Conservation (phyloP, 2,888 invertebrate species). For the Spodoptera littoralis region DNA sequence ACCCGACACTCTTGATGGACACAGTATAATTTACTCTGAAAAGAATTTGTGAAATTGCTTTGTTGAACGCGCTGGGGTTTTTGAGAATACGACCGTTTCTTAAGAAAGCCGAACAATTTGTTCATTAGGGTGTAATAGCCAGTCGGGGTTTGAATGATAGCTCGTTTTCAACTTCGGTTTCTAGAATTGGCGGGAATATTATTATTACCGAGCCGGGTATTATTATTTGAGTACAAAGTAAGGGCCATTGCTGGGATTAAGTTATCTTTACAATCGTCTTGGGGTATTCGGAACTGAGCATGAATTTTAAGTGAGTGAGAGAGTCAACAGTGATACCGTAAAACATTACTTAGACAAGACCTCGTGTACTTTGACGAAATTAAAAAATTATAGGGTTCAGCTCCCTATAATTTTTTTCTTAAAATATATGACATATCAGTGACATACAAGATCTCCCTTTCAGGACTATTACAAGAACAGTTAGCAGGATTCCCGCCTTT, state of each 20-base stretch:
- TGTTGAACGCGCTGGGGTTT: conserved; percentile 48
- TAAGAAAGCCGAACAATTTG: conserved; percentile 46
- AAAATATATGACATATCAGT: no score
- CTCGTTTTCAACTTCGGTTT: conserved; percentile 30
- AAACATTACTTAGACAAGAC: no score
- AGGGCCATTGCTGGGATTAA: conserved; percentile 1
- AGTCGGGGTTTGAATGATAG: conserved; percentile 28
- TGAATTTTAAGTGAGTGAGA: not conserved
- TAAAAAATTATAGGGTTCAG: no score
- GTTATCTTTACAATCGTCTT: conserved; percentile 2
- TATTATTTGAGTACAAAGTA: conserved; percentile 8
- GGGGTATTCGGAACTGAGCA: conserved; percentile 8
- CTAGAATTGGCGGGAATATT: conserved; percentile 41
- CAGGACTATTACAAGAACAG: no score
- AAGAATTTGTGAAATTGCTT: conserved; percentile 70
- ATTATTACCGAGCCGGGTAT: conserved; percentile 30
- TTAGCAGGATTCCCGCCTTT: no score
- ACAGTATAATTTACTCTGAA: conserved; percentile 71
- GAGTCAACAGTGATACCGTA: no score
- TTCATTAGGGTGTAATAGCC: conserved; percentile 42
- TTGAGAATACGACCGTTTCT: conserved; percentile 38
- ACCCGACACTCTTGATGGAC: conserved; percentile 69
- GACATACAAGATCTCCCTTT: no score
- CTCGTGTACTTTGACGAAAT: no score
- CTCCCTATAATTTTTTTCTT: no score